A percentile compares a stretch with the other conserved stretches of the same genome.
These are phyloP conservation scores for Notolabrus celidotus DNA, from an alignment of 2,797 vertebrate genomes.

Conservation along the genomic window DNA sequence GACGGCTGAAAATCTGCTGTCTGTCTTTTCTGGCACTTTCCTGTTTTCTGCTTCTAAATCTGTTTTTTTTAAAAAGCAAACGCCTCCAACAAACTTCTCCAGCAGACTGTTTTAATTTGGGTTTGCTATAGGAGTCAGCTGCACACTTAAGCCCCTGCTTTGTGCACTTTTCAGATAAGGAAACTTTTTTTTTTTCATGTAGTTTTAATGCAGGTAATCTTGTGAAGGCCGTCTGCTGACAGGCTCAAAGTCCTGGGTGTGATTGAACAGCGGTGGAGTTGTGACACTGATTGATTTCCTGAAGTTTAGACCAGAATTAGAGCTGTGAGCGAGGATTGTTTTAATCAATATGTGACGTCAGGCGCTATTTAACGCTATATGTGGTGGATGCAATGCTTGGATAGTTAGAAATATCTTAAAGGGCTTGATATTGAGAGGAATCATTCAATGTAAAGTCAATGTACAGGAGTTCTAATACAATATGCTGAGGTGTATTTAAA, in stretches of 20 bases:
- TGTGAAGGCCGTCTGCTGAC: conserved; percentile 1
- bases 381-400: neutral
- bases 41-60: conserved; percentile 16
- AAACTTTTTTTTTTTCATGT: conserved; percentile 11
- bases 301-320: neutral
- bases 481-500: no score
- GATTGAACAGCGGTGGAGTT: neutral
- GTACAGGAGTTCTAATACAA: no score
- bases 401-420: no score
- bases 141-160: conserved; percentile 31
- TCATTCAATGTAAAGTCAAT: no score
- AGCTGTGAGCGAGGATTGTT: neutral
- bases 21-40: conserved; percentile 39
- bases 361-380: neutral
- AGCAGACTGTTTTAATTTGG: conserved; percentile 36
- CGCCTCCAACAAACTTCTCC: conserved; percentile 11
- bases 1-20: conserved; percentile 29
- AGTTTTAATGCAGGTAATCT: conserved; percentile 43
- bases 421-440: no score
- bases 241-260: neutral
- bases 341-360: neutral
- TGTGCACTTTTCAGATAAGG: conserved; percentile 52
- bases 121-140: conserved; percentile 28
- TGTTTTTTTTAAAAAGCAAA: conserved; percentile 27
- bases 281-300: neutral